phyloP scores from a whole-genome alignment of 2,797 vertebrate genomes.

The Catamblyrhynchus diadema region DNA sequence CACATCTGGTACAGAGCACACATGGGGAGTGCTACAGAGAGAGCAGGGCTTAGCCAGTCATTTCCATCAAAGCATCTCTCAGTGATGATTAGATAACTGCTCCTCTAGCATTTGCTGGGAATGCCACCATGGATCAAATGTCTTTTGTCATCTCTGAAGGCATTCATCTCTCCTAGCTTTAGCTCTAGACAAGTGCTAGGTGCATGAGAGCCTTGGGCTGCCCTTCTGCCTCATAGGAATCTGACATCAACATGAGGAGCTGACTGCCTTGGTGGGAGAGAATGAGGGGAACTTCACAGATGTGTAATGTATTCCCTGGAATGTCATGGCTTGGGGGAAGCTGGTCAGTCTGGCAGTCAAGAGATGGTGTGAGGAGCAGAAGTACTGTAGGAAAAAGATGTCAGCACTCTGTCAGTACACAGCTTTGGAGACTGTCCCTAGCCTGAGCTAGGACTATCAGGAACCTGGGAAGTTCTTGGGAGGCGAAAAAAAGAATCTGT shows the following conservation, averaged over 20 bases:
- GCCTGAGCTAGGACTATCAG: background rate
- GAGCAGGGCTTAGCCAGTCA: background rate
- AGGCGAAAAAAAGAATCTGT: background rate
- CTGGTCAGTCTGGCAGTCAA: background rate
- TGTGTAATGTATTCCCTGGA: background rate
- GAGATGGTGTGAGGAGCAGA: background rate
- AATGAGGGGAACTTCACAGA: background rate
- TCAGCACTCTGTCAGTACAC: background rate
- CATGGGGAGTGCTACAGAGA: background rate
- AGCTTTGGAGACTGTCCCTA: background rate
- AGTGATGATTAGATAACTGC: background rate
- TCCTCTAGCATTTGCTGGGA: background rate
- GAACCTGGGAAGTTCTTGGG: background rate
- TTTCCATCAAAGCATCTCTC: background rate
- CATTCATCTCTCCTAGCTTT: background rate
- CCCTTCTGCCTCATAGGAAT: background rate
- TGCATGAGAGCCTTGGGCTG: background rate
- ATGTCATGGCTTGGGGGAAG: background rate
- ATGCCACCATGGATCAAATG: background rate
- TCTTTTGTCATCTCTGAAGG: background rate
- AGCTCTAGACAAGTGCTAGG: background rate
- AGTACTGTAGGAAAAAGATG: background rate
- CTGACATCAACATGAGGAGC: background rate
- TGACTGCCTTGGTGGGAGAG: background rate
- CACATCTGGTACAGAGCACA: rapidly evolving